Base-by-base conservation (phyloP, 2,113 vertebrate species). In the Odontophorus gujanensis region DNA sequence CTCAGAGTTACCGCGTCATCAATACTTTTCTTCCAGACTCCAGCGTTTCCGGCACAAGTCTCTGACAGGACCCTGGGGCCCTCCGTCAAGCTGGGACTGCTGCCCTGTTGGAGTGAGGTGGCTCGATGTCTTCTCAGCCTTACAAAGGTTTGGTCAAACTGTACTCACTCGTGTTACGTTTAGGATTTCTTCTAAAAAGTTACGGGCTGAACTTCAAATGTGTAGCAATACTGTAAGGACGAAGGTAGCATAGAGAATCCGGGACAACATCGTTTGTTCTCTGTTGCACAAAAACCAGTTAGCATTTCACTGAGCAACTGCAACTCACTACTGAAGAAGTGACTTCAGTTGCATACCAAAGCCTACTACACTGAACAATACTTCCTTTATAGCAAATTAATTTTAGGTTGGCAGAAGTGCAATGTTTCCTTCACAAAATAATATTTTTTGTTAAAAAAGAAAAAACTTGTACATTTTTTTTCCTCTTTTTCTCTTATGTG, bases 11-110 rank as follows among this genome's bases (percentile, higher is more conserved):
- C 97, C 97, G 98, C 15, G 98, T 99, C 59, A 97, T 99, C 96
- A 98, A 98, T 22, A 93, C 99, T 85, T 99, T 99, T 96, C 98
- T 99, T 88, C 98, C 99, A 95, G 98, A 99, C 96, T 98, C 98
- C 97, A 99, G 98, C 26, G 95, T 98, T 89, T 98, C 98, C 0
- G 98, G 98, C 96, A 99, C 99, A 94, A 99, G 98, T 97, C 98
- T 99, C 95, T 99, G 98, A 99, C 98, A 99, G 97, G 98, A 98
- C 96, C 93, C 96, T 94, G 93, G 97, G 93, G 81, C 89, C 96
- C 95, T 89, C 94, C 93, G 95, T 89, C 98, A 81, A 96, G 97
- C 10, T 98, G 98, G 98, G 97, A 97, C 72, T 98, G 98, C 96
- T 99, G 99, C 95, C 98, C 93, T 97, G 94, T 97, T 84, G 96